Base-by-base conservation (phyloP, 2,113 vertebrate species). In the Serranochromis macrocephalus region DNA sequence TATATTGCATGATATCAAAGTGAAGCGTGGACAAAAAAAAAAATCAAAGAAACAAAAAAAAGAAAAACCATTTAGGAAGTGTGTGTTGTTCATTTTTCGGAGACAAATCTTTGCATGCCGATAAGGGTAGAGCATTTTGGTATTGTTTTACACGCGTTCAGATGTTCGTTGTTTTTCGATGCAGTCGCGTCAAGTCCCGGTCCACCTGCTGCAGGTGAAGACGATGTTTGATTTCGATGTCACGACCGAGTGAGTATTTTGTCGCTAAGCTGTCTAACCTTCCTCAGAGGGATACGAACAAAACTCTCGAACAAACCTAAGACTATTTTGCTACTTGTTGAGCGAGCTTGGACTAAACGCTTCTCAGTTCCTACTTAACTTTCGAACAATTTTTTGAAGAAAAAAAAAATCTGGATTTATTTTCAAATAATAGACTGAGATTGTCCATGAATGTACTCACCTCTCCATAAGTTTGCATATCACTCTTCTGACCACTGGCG, bases 1-100 rank as follows among this genome's bases (percentile, higher is more conserved):
- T 94, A 96, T 97, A 97, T 96, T 97, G 96, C 96, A 97, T 97
- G 96, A 96, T 94, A 95, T 96, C 92, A 93, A 96, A 96, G 95
- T 96, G 94, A 96, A 93, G 93, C 92, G 95, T 96, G 96, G 94
- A 96, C 91, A 91, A 94, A 93, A 89, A 85, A 7, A 31, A 92
- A 93, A 92, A 88, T 40, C 19, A 38, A 92, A 90, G 83, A 91
- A 92, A 94, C 80, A 95, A 94, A 93, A 92, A 93, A 66, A 79
- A 94, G 82, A 94, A 89, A 91, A 93, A 81, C 83, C 87, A 94
- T 17, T 36, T 94, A 94, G 95, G 94, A 94, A 86, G 87, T 93
- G 90, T 95, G 93, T 96, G 90, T 96, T 86, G 78, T 95, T 96
- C 87, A 92, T 96, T 96, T 93, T 94, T 91, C 80, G 7, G 94